Conservation (phyloP, 2,888 invertebrate species). For the Cantharis rustica region DNA sequence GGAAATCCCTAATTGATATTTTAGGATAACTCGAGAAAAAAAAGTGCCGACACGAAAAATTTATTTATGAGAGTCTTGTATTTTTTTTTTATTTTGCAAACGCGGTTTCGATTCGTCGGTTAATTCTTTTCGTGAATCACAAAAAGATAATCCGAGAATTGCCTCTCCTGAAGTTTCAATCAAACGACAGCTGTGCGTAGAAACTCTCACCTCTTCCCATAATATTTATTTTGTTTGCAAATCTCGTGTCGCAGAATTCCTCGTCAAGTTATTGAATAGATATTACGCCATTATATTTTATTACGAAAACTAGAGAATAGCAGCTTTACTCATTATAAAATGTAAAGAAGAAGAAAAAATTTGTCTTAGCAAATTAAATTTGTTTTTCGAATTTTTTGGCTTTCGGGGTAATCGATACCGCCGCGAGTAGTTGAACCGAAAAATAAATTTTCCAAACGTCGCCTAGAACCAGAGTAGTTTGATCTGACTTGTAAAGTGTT, state of each 20-base stretch:
- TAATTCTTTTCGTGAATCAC: constrained; percentile 10
- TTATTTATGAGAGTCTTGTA: constrained; percentile 14
- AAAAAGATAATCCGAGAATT: constrained; percentile 21
- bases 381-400: neutral
- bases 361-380: neutral
- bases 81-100: constrained; percentile 18
- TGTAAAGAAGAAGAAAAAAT: neutral
- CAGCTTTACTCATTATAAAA: neutral
- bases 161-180: constrained; percentile 25
- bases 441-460: too few species aligned
- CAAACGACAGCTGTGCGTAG: constrained; percentile 14
- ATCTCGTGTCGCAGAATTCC: neutral
- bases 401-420: too few species aligned
- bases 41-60: neutral
- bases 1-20: neutral
- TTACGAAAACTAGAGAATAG: neutral
- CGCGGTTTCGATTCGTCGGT: constrained; percentile 21
- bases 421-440: too few species aligned
- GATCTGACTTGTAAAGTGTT: too few species aligned
- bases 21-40: neutral
- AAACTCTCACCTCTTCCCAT: constrained; percentile 8
- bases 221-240: constrained; percentile 12
- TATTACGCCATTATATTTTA: neutral
- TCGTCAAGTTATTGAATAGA: constrained; percentile 1
- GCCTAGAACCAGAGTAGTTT: too few species aligned